Evolutionary conservation across 2,888 invertebrate species (phyloP).

Genomic region (Monopis laevigella): DNA sequence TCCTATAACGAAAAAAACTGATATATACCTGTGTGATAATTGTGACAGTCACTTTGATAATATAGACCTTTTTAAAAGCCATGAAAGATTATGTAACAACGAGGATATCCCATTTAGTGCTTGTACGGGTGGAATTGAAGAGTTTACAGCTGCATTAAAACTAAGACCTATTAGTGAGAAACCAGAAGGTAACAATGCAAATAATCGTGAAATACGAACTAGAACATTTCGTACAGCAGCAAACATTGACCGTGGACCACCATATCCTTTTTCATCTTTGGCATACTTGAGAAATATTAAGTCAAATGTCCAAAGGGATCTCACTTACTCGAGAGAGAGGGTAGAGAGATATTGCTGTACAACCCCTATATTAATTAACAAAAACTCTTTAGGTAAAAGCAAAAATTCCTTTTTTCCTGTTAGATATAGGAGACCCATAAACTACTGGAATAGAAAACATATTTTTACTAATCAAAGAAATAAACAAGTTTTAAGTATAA

Average conservation of each 20-base stretch:
- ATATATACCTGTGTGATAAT: constrained; percentile 79
- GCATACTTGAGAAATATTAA: constrained; percentile 50
- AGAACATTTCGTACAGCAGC: constrained; percentile 40
- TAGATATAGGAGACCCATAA: constrained; percentile 50
- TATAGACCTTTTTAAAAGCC: constrained; percentile 39
- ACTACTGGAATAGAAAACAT: constrained; percentile 53
- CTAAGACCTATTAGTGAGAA: constrained; percentile 31
- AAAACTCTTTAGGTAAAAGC: constrained; percentile 34
- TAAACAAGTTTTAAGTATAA: constrained; percentile 47
- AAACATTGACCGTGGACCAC: constrained; percentile 47
- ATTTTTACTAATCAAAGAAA: constrained; percentile 50
- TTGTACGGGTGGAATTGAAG: constrained; percentile 37
- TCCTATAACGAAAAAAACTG: constrained; percentile 59
- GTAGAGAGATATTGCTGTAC: constrained; percentile 49
- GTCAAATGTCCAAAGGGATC: constrained; percentile 37
- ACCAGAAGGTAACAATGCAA: constrained; percentile 18
- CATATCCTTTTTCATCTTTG: constrained; percentile 58
- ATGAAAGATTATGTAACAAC: constrained; percentile 57
- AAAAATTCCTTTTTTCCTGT: constrained; percentile 49
- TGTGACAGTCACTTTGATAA: constrained; percentile 78
- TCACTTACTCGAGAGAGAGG: constrained; percentile 42
- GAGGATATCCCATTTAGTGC: constrained; percentile 28
- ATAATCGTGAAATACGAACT: constrained; percentile 27
- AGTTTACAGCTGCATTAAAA: constrained; percentile 49
- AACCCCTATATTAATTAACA: constrained; percentile 34